Base-by-base conservation (phyloP, 2,113 vertebrate genomes). In the Toxotes chatareus region DNA sequence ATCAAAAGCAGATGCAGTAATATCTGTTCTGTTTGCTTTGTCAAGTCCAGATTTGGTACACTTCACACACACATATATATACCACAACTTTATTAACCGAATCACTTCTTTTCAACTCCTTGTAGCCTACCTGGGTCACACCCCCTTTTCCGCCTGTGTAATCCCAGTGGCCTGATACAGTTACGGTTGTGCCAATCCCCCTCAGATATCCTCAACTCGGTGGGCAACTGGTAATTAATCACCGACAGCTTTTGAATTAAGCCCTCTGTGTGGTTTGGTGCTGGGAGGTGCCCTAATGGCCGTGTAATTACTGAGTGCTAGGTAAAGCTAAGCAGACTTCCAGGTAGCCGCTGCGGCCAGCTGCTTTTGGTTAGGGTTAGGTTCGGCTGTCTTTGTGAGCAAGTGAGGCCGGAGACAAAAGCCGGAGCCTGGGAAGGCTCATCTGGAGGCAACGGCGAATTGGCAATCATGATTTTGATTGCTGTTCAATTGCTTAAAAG, bases 281-380 rank as follows among this genome's bases (percentile, higher is more conserved):
- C 79, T 75, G 63, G 82, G 86, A 89, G 87, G 90, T 85, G 85
- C 76, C 59, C 65, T 88, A 90, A 90, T 89, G 78, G 81, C 83
- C 72, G 73, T 88, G 88, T 91, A 90, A 94, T 95, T 93, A 93
- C 86, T 42, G 82, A 86, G 91, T 88, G 92, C 83, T 60, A 93
- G 91, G 88, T 90, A 89, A 94, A 91, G 78, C 79, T 87, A 86
- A 87, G 80, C 92, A 95, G 93, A 85, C 91, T 78, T 87, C 90
- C 86, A 93, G 90, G 90, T 90, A 93, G 87, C 87, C 69, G 44
- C 76, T 46, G 74, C 42, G 49, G 73, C 76, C 94, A 94, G 89
- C 89, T 95, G 93, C 89, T 91, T 86, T 73, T 88, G 78, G 77
- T 94, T 93, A 92, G 80, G 36, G 57, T 79, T 82, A 36, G 71